Conservation (phyloP, 2,113 vertebrate species). For the Sphaerodactylus townsendi region DNA sequence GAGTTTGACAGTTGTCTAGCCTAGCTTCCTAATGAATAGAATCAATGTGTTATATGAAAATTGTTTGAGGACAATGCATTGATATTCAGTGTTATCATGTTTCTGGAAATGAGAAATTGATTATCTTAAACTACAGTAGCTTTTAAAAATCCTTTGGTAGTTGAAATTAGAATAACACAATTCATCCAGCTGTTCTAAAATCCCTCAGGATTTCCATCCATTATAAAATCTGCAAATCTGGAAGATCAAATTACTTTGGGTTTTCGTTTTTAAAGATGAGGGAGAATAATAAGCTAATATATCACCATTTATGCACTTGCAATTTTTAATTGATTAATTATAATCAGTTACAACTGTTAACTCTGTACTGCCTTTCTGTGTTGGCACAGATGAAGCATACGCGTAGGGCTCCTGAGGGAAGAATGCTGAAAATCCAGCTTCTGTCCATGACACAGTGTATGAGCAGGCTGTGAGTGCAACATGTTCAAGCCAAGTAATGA, state of each 20-base stretch:
- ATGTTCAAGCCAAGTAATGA: too few relatives aligned
- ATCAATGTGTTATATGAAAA: slow-evolving; percentile 38
- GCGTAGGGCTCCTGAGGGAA: neutral
- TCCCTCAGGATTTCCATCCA: slow-evolving; percentile 67
- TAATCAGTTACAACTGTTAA: slow-evolving; percentile 33
- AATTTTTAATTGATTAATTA: slow-evolving; percentile 49
- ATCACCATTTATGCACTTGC: slow-evolving; percentile 40
- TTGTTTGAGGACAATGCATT: slow-evolving; percentile 40
- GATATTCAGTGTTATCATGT: slow-evolving; percentile 57
- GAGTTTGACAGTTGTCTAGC: slow-evolving; percentile 14
- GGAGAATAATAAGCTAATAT: slow-evolving; percentile 49
- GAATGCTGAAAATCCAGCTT: neutral
- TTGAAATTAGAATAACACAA: slow-evolving; percentile 73
- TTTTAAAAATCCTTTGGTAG: slow-evolving; percentile 67
- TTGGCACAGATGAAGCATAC: neutral
- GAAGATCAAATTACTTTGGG: slow-evolving; percentile 69
- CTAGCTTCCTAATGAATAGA: slow-evolving; percentile 57
- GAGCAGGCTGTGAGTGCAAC: neutral
- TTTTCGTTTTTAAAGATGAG: slow-evolving; percentile 60
- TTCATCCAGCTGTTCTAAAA: slow-evolving; percentile 70
- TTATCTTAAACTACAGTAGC: slow-evolving; percentile 68
- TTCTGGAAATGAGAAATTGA: slow-evolving; percentile 70
- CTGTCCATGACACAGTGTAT: neutral
- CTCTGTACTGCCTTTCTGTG: slow-evolving; percentile 24
- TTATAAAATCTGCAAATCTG: slow-evolving; percentile 72